A percentile compares a stretch with the other conserved stretches of the same genome.
These are phyloP conservation scores for Bombycilla garrulus DNA, from an alignment of 2,113 vertebrate species.

Conservation along the genomic window DNA sequence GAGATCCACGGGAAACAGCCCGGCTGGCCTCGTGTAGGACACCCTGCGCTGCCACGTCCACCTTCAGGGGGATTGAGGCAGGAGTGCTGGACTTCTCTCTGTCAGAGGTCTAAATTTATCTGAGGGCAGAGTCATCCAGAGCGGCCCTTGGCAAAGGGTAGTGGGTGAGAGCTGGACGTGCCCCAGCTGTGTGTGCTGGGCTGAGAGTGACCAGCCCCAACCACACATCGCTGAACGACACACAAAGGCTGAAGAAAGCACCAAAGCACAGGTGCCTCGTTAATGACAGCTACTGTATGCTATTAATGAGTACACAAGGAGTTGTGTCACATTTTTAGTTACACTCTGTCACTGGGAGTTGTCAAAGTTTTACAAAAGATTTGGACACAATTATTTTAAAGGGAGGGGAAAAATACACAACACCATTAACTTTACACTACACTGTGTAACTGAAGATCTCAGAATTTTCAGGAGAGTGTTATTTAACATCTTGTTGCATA, in stretches of 20 bases:
- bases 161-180: neutral
- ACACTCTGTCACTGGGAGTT: neutral
- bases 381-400: neutral
- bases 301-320: neutral
- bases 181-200: neutral
- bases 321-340: neutral
- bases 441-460: neutral
- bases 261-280: neutral
- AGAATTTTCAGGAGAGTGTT: neutral
- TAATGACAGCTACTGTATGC: neutral
- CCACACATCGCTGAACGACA: neutral
- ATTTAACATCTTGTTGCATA: neutral
- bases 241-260: neutral
- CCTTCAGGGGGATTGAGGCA: neutral
- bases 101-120: neutral
- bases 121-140: neutral
- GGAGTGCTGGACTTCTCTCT: neutral
- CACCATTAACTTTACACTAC: neutral
- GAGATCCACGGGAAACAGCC: neutral
- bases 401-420: accelerated
- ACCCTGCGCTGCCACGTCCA: neutral
- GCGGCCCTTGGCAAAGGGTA: neutral
- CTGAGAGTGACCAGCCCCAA: neutral
- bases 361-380: neutral
- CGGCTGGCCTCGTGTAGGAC: neutral